Evolutionary conservation across 2,797 vertebrate genomes (phyloP), one percentile per base, ranked within the genome.

Genomic region (Pseudochirops cupreus): DNA sequence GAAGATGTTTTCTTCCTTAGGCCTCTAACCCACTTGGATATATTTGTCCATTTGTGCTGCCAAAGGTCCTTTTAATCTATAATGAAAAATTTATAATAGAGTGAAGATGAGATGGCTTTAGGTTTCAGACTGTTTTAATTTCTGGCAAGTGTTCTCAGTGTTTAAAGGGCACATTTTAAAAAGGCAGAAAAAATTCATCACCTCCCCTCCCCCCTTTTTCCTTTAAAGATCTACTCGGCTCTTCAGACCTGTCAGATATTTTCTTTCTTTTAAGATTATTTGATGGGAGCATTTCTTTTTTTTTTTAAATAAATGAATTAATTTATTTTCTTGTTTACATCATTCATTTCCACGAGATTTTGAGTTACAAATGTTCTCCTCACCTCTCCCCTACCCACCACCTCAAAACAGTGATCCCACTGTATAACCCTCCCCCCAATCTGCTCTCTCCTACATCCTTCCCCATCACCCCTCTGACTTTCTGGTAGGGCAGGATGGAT

Each of bases 121-220:
- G 54, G 50, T 57, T 58, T 57, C 46, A 55, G 59, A 31, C 12
- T 59, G n/a, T 93, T 92, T 95, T 53, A 91, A 89, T 92, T 96
- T 58, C 92, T 93, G 96, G 58, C 12, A 53, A 46, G 56, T 7
- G 39, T 58, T 91, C 31, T 28, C 6, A 0, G 4, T 54, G 3
- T 33, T 31, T 55, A 53, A 57, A 54, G 93, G 52, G 90, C 53
- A 90, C 90, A 26, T 55, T 92, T 82, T 26, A 74, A 91, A 57
- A 59, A 87, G 62, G 54, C 52, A 24, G 1, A 93, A 58, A 5
- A 39, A 5, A 0, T 59, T 28, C 82, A 82, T n/a, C 24, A 5
- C 21, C 4, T 26, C 53, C 13, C 3, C 14, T 4, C 18, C 26
- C 55, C 29, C 52, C 29, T 9, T 2, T n/a, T 50, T 26, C 74